Base-by-base conservation (phyloP, 2,797 vertebrate species). In the Thaleichthys pacificus region DNA sequence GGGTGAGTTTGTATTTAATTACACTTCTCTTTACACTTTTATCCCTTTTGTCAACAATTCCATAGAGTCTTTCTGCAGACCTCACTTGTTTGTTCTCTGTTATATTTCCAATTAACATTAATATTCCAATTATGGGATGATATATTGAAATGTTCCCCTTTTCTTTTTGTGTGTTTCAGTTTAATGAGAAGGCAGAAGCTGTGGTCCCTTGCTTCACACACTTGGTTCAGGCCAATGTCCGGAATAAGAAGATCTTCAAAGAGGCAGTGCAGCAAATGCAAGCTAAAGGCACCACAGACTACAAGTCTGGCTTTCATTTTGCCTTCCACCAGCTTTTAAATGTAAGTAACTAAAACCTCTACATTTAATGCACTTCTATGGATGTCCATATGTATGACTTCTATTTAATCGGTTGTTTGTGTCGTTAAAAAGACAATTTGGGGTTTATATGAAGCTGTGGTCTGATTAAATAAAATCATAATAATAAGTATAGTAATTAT, bases 191-290 rank as follows among this genome's bases (percentile, higher is more conserved):
- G 89, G 97, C 97, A 0, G 96, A 97, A 81, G 96, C 96, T 0
- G 97, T 98, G 87, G 96, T 99, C 78, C 97, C 97, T 0, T 99
- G 98, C 88, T 99, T 99, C 91, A 96, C 93, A 69, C 96, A 99
- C 87, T 91, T 99, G 57, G 98, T 99, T 73, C 98, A 99, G 86
- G 98, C 98, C 70, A 99, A 99, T 5, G 95, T 99, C 58, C 94
- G 97, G 14, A 99, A 99, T 91, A 99, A 99, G 87, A 98, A 98
- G 87, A 97, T 99, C 85, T 98, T 99, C 86, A 98, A 98, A 89
- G 96, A 97, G 24, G 95, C 96, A 0, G 97, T 99, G 71, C 92
- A 95, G 84, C 94, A 96, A 70, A 98, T 99, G 97, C 95, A 96
- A 86, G 97, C 98, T 70, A 97, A 98, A 90, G 98, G 98, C 86